phyloP scores from a whole-genome alignment of 1,140 invertebrate genomes.

The Drosophila burlai region DNA sequence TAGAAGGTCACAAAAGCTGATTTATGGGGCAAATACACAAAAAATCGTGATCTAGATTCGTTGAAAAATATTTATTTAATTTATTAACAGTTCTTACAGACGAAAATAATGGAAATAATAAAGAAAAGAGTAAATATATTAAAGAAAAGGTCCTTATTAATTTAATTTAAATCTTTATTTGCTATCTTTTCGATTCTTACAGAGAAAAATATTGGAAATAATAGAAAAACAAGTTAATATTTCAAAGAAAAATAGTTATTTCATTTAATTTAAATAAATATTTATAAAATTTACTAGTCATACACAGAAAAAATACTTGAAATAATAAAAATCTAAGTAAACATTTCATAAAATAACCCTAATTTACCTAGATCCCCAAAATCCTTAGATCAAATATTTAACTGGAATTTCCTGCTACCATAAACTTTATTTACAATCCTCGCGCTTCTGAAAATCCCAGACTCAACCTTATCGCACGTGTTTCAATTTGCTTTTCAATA shows the following conservation, averaged over 20 bases:
- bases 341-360: neutral
- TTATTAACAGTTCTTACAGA: neutral
- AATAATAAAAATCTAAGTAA: neutral
- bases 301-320: neutral
- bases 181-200: neutral
- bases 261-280: neutral
- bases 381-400: neutral
- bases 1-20: constrained; percentile 18
- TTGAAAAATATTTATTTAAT: constrained; percentile 1
- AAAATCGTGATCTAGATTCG: neutral
- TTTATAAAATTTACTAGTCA: neutral
- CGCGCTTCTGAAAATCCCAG: constrained; percentile 22
- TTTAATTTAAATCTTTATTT: neutral
- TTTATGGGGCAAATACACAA: constrained; percentile 12
- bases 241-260: neutral
- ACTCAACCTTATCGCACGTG: constrained; percentile 42
- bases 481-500: constrained; percentile 30
- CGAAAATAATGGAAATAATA: neutral
- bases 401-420: neutral
- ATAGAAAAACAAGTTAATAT: neutral
- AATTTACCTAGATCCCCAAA: neutral
- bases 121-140: neutral
- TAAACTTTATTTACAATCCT: constrained; percentile 27
- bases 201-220: neutral
- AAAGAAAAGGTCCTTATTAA: neutral